Evolutionary conservation across 1,140 invertebrate species (phyloP).

Genomic region (Saccostrea glomerata): DNA sequence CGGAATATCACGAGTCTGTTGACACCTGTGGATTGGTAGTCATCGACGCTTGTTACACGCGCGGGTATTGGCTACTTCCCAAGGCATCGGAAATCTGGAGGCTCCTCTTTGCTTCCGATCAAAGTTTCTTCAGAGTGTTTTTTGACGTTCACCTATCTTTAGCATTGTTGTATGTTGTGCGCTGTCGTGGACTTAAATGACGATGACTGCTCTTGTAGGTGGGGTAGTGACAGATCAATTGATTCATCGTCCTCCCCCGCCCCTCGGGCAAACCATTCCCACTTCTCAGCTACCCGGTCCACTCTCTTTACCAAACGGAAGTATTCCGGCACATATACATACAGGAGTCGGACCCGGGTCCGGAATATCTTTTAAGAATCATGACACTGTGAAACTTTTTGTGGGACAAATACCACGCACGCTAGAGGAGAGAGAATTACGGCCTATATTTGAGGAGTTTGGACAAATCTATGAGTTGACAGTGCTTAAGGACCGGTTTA

Average conservation of each 20-base stretch:
- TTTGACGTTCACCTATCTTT: background rate
- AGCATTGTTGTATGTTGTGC: slow-evolving; percentile 2
- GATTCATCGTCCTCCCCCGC: background rate
- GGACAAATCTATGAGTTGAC: slow-evolving; percentile 96
- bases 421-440: slow-evolving; percentile 91
- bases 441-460: slow-evolving; percentile 95
- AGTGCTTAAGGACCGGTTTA: slow-evolving; percentile 90
- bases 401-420: slow-evolving; percentile 96
- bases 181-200: background rate
- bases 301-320: slow-evolving; percentile 8
- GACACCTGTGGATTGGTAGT: slow-evolving; percentile 12
- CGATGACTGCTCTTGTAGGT: slow-evolving; percentile 34
- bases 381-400: slow-evolving; percentile 90
- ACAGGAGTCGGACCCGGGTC: background rate
- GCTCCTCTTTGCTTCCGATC: background rate
- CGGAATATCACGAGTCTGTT: slow-evolving; percentile 7
- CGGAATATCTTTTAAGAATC: slow-evolving; percentile 78
- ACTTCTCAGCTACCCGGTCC: background rate
- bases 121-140: background rate
- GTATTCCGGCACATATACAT: background rate
- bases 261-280: background rate
- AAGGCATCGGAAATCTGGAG: slow-evolving; percentile 23
- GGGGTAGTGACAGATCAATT: slow-evolving; percentile 19
- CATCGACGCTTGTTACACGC: slow-evolving; percentile 20
- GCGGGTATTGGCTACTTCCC: slow-evolving; percentile 25